Evolutionary conservation across 64 coral and sea anemone species (phyloP), one percentile per base, ranked within the genome.

Genomic region (Stichodactyla helianthus): DNA sequence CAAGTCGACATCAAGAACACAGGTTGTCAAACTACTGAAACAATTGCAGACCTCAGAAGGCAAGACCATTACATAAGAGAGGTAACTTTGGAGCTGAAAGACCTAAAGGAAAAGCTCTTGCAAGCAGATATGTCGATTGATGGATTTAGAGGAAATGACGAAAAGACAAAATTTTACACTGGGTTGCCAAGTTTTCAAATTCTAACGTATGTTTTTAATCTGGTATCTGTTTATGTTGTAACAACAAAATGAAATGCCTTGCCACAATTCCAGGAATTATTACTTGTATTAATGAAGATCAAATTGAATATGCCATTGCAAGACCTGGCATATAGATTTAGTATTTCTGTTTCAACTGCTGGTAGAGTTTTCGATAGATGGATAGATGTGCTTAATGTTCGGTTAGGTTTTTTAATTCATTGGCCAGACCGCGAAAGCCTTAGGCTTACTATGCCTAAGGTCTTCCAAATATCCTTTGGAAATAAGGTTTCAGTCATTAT

Each of bases 271-370:
- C 22, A 64, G n/a, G n/a, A n/a, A n/a, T n/a, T n/a, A n/a, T n/a
- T n/a, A n/a, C n/a, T n/a, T 57, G 55, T 52, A n/a, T 86, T 86
- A 68, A 86, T 86, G 84, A 86, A 68, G 60, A 86, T 86, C 71
- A 86, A 67, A 50, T 50, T 86, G 63, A 86, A 86, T 51, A 25
- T 27, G 50, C 85, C 64, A 6, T 71, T 86, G 51, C 85, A 86
- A 71, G 64, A 86, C 31, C 17, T 86, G 25, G 85, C 85, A 0
- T 86, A 74, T 64, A 60, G 85, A 25, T 74, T 86, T 86, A 65
- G 55, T 25, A 84, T 84, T 57, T 84, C 82, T 57, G 82, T 84
- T 84, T 52, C 82, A 83, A 83, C 82, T 59, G 82, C 23, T 14
- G 59, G 82, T 26, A n/a, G 82, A 56, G 27, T 84, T 57, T 84